Evolutionary conservation across 2,113 vertebrate species (phyloP).

Genomic region (Odocoileus hemionus): DNA sequence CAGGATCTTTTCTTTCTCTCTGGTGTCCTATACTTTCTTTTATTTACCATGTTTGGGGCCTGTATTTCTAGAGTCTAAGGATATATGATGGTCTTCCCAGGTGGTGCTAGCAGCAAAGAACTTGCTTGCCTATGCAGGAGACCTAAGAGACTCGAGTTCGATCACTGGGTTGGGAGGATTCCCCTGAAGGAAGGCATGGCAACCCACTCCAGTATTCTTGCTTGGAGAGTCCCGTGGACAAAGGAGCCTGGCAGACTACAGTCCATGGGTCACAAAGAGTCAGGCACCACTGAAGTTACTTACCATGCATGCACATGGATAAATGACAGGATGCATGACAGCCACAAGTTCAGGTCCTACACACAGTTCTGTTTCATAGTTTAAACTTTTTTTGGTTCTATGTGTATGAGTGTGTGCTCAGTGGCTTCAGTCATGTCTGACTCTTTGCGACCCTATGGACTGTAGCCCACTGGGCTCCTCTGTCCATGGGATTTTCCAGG

Average conservation of each 20-base stretch:
- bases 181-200: background rate
- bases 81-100: background rate
- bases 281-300: background rate
- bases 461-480: background rate
- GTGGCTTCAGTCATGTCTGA: background rate
- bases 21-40: background rate
- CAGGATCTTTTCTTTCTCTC: background rate
- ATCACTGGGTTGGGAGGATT: background rate
- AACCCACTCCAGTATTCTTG: background rate
- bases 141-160: background rate
- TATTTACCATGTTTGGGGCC: background rate
- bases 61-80: background rate
- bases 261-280: background rate
- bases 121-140: background rate
- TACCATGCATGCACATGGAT: background rate
- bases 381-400: background rate
- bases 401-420: background rate
- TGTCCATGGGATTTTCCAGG: background rate
- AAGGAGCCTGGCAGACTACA: background rate
- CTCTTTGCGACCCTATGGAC: background rate
- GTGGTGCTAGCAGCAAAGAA: background rate
- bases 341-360: background rate
- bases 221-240: background rate
- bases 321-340: background rate
- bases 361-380: background rate